Percentiles rank a stretch among this genome's conserved stretches.
Evolutionary conservation across 2,113 vertebrate genomes (phyloP).

Genomic region (Melanerpes formicivorus): DNA sequence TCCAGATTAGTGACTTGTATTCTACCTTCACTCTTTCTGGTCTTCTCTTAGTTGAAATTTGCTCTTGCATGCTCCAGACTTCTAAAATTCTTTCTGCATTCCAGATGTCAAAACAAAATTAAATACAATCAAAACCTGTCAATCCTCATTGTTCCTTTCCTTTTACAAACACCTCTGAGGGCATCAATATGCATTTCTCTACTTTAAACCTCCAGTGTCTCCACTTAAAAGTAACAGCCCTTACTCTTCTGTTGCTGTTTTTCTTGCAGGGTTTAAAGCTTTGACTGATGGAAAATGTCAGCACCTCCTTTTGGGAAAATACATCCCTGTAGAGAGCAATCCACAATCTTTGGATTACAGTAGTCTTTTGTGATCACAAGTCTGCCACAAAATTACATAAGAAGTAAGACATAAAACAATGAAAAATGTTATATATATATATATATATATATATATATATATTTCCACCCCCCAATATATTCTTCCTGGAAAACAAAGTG

Average conservation of each 20-base stretch:
- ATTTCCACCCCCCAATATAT: not conserved
- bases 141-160: not conserved
- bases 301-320: not conserved
- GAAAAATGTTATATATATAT: not conserved
- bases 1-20: not conserved
- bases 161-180: not conserved
- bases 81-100: not conserved
- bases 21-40: not conserved
- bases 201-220: not conserved
- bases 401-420: not conserved
- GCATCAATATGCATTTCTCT: not conserved
- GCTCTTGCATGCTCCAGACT: not conserved
- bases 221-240: not conserved
- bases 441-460: too few relatives aligned
- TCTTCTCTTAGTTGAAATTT: not conserved
- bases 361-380: not conserved
- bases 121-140: not conserved
- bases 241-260: not conserved
- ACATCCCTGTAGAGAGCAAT: not conserved
- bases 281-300: not conserved
- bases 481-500: not conserved
- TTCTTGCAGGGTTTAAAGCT: not conserved
- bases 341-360: not conserved
- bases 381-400: not conserved
- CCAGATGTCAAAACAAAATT: conserved; percentile 15